Base-by-base conservation (phyloP, 2,113 vertebrate species). In the Puma concolor region DNA sequence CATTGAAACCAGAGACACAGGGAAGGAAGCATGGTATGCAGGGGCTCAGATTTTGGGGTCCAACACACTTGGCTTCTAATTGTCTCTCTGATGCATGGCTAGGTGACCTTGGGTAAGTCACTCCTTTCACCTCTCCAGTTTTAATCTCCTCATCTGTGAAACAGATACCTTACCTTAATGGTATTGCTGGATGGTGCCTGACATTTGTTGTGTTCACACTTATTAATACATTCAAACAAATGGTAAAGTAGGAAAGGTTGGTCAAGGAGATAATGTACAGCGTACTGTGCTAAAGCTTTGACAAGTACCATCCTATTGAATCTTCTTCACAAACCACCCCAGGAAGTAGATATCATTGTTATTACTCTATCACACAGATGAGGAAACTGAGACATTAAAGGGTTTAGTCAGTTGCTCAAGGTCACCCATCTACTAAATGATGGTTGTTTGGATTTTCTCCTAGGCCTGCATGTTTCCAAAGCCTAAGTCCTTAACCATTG, bases 271-370 rank as follows among this genome's bases (percentile, higher is more conserved):
- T 44, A 72, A 84, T 2, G 52, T 33, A 96, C 4, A 77, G n/a
- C 17, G 82, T 21, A 83, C 54, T 79, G 14, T 80, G 41, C 74
- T 90, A 80, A 96, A 87, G 29, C 52, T 92, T 87, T 95, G 66
- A 77, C 57, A 94, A 80, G 13, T 88, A 60, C 38, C n/a, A 76
- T 80, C 38, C 63, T 89, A 80, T 63, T 95, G 87, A 66, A 81
- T 83, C 50, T 92, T 98, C 52, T 92, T 98, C 48, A 82, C 17
- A 76, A 92, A 91, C 74, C 74, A 83, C 17, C n/a, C 31, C 25
- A 79, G 94, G 54, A 87, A 95, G 48, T 52, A 72, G 31, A 52
- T 91, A 54, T 50, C 66, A 93, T 88, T 44, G 36, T 64, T 72
- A 88, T 50, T 93, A 36, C 25, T 80, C 63, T 27, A 54, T 72